Conservation (phyloP, 64 coral and sea anemone species). For the Cladopsammia gracilis region DNA sequence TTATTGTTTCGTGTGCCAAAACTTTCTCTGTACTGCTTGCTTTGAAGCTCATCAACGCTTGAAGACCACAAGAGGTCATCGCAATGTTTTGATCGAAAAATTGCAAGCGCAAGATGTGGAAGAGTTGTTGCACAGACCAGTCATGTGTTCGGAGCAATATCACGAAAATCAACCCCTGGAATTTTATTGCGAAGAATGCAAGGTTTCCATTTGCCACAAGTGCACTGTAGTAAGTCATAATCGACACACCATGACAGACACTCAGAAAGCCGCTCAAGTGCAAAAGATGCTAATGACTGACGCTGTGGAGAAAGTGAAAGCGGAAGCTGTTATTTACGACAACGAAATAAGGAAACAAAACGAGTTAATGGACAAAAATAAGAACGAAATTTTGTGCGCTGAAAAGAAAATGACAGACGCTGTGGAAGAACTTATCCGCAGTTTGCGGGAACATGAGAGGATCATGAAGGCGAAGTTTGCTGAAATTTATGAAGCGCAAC, state of each 20-base stretch:
- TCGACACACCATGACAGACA: not conserved
- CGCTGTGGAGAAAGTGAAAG: not conserved
- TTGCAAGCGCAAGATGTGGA: constrained; percentile 30
- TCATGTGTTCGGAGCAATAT: constrained; percentile 2
- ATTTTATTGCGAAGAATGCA: constrained; percentile 34
- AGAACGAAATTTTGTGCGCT: no score
- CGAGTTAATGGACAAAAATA: no score
- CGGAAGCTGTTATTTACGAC: not conserved
- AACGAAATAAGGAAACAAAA: not conserved
- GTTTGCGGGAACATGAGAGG: not conserved
- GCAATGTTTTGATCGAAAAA: not conserved
- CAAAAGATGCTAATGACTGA: not conserved
- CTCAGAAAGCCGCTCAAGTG: constrained; percentile 3
- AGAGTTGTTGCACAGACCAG: not conserved
- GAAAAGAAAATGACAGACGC: not conserved
- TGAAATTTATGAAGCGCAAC: constrained; percentile 21
- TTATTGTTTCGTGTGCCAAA: no score
- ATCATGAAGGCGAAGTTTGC: not conserved
- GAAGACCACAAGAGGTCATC: no score
- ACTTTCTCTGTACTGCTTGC: no score
- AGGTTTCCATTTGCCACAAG: constrained; percentile 7
- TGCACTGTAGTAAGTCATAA: constrained; percentile 3
- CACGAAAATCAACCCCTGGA: constrained; percentile 11
- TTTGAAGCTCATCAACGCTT: no score
- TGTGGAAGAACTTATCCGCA: not conserved